Evolutionary conservation across 2,888 invertebrate species (phyloP).

Genomic region (Amphipyra berbera): DNA sequence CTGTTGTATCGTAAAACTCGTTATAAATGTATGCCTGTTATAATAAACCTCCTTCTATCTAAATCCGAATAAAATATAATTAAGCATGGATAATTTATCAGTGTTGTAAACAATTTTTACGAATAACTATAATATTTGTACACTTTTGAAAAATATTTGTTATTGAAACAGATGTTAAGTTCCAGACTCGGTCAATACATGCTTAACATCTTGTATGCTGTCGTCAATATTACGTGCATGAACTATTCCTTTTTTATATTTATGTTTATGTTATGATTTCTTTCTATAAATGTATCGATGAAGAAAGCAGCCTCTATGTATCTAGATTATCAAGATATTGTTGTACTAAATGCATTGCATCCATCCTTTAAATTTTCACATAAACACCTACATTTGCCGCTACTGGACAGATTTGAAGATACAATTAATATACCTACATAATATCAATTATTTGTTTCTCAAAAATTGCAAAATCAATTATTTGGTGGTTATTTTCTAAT

Average conservation of each 20-base stretch:
- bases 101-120: constrained; percentile 47
- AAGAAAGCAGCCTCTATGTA: constrained; percentile 13
- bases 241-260: constrained; percentile 7
- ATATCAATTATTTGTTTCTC: not conserved
- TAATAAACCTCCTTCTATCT: constrained; percentile 26
- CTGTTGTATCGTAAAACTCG: constrained; percentile 20
- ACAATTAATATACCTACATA: too few species aligned
- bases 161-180: constrained; percentile 32
- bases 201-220: constrained; percentile 12
- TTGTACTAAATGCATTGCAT: constrained; percentile 49
- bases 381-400: constrained; percentile 6
- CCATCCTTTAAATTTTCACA: constrained; percentile 38
- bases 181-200: constrained; percentile 24
- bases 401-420: constrained; percentile 23
- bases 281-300: constrained; percentile 19
- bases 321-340: constrained; percentile 19
- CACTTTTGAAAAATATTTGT: constrained; percentile 34
- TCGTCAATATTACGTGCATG: constrained; percentile 45
- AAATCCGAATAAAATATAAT: constrained; percentile 31
- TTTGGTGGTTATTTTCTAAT: constrained; percentile 33
- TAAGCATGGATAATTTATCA: constrained; percentile 49
- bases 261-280: constrained; percentile 21
- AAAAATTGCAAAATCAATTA: not conserved
- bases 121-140: constrained; percentile 34
- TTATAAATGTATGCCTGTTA: constrained; percentile 33